Evolutionary conservation across 2,113 vertebrate genomes (phyloP).

Genomic region (Carassius gibelio): DNA sequence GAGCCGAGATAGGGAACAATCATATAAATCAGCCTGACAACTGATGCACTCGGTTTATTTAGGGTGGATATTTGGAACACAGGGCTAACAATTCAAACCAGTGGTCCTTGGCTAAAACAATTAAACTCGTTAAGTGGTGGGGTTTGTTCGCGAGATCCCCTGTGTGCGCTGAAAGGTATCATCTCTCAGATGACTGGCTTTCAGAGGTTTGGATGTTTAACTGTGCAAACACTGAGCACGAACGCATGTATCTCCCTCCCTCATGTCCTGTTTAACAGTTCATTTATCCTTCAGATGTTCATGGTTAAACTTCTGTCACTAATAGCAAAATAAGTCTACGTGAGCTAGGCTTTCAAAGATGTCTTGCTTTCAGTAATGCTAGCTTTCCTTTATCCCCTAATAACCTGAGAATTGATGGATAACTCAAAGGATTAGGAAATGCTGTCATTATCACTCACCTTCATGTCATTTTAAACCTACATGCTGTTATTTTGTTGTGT

Average conservation of each 20-base stretch:
- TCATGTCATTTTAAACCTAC: not conserved
- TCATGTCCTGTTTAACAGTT: constrained; percentile 35
- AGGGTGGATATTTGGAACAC: constrained; percentile 21
- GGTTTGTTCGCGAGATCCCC: constrained; percentile 41
- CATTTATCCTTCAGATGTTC: constrained; percentile 34
- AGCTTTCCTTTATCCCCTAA: not conserved
- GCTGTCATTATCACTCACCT: constrained; percentile 12
- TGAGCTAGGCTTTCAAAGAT: not conserved
- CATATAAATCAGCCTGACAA: constrained; percentile 28
- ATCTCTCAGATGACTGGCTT: constrained; percentile 49
- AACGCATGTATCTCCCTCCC: not conserved
- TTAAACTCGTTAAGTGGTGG: constrained; percentile 53
- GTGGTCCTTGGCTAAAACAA: constrained; percentile 59
- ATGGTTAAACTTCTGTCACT: constrained; percentile 40
- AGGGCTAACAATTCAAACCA: constrained; percentile 46
- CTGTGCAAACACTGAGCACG: constrained; percentile 20
- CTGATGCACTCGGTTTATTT: constrained; percentile 46
- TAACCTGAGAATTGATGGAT: constrained; percentile 10
- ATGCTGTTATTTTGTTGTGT: not conserved
- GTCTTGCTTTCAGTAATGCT: not conserved
- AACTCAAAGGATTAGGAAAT: not conserved
- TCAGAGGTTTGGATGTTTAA: constrained; percentile 33
- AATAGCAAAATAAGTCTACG: constrained; percentile 35
- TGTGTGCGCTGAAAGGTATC: constrained; percentile 49
- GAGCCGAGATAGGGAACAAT: constrained; percentile 27